phyloP scores from a whole-genome alignment of 2,888 invertebrate species.

The Sphaeridia pumilis region DNA sequence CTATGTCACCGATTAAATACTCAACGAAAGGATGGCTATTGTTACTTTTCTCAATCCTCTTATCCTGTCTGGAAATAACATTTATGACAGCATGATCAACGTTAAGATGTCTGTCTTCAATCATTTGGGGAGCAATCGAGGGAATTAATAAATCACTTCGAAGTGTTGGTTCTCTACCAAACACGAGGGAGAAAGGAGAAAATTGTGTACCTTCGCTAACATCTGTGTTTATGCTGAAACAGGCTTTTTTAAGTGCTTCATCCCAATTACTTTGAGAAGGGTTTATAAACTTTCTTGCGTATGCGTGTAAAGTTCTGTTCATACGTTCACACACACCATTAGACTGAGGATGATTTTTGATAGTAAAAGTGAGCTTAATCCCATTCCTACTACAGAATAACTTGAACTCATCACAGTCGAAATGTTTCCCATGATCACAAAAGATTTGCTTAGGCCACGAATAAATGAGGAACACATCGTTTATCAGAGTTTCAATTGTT shows the following conservation, averaged over 20 bases:
- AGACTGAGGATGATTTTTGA: neutral
- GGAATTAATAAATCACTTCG: neutral
- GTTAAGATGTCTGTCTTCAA: neutral
- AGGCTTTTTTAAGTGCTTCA: neutral
- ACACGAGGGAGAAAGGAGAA: conserved; percentile 2
- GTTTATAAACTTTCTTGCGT: neutral
- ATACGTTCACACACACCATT: neutral
- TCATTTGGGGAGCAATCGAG: neutral
- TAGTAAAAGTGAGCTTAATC: neutral
- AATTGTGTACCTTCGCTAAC: neutral
- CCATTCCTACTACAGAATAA: neutral
- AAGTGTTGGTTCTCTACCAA: neutral
- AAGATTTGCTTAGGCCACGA: neutral
- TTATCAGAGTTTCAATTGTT: neutral
- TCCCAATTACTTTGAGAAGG: neutral
- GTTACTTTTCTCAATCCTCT: neutral
- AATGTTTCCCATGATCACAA: neutral
- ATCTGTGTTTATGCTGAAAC: neutral
- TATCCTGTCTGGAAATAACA: neutral
- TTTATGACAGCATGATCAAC: neutral
- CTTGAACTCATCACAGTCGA: neutral
- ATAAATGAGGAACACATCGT: neutral
- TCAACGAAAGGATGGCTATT: neutral
- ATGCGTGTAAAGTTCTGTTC: neutral
- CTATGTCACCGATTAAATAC: neutral